These are phyloP conservation scores for Chloropsis cyanopogon DNA, from an alignment of 2,113 vertebrate genomes.

Conservation along the genomic window DNA sequence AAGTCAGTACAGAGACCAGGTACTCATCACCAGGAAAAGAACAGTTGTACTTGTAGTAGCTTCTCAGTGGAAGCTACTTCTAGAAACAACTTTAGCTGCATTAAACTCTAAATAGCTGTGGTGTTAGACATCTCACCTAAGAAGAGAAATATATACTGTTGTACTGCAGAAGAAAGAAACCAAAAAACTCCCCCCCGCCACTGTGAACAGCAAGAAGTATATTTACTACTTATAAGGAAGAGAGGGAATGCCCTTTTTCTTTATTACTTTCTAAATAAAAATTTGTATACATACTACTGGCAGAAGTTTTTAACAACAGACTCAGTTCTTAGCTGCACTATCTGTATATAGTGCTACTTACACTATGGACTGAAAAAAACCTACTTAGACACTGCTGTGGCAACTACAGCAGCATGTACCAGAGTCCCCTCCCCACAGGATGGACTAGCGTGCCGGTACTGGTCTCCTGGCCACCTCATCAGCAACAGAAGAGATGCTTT, in stretches of 20 bases:
- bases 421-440: too few species aligned
- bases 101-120: not conserved
- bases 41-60: not conserved
- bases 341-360: not conserved
- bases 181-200: not conserved
- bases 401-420: not conserved
- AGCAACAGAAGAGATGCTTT: not conserved
- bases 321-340: not conserved
- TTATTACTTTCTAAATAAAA: not conserved
- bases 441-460: accelerated
- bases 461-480: too few species aligned
- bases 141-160: not conserved
- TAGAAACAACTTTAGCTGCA: not conserved
- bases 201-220: not conserved
- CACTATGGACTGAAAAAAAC: not conserved
- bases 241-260: not conserved
- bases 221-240: not conserved
- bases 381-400: accelerated
- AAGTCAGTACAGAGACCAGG: not conserved
- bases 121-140: not conserved
- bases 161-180: not conserved
- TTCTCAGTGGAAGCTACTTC: not conserved
- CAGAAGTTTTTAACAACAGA: not conserved
- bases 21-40: not conserved
- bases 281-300: not conserved